phyloP scores from a whole-genome alignment of 53 echinoderm and acorn worm genomes.

The Temnopleurus reevesii region DNA sequence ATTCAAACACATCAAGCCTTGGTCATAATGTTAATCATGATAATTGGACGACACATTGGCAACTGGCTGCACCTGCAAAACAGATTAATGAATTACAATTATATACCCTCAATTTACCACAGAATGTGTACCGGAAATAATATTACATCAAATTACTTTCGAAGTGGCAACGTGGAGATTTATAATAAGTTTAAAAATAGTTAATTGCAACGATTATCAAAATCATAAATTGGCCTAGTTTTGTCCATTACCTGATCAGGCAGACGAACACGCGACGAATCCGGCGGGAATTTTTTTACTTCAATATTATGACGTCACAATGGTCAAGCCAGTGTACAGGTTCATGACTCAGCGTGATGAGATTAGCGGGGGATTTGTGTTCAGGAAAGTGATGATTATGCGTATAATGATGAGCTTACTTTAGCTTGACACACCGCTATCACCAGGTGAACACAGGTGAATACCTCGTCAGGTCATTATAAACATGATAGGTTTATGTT shows the following conservation, averaged over 20 bases:
- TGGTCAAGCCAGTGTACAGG: constrained; percentile 17
- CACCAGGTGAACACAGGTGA: constrained; percentile 19
- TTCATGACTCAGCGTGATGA: not conserved
- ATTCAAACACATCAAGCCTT: no score
- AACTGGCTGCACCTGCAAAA: no score
- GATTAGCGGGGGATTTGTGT: constrained; percentile 14
- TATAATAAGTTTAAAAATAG: no score
- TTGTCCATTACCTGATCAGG: not conserved
- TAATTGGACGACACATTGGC: no score
- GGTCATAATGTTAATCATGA: no score
- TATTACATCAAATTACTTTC: no score
- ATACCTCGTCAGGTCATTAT: not conserved
- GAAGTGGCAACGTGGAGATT: no score
- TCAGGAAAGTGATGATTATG: constrained; percentile 14
- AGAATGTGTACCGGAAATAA: no score
- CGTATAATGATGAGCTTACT: constrained; percentile 6
- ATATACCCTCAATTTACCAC: no score
- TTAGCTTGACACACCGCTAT: not conserved
- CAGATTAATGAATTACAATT: no score
- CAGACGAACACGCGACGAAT: not conserved
- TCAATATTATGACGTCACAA: constrained; percentile 15
- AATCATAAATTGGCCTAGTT: constrained; percentile 31
- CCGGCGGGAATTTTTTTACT: not conserved
- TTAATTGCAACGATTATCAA: not conserved
- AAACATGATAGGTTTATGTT: no score